Evolutionary conservation across 1,140 invertebrate genomes (phyloP).

Genomic region (Steinernema feltiae): DNA sequence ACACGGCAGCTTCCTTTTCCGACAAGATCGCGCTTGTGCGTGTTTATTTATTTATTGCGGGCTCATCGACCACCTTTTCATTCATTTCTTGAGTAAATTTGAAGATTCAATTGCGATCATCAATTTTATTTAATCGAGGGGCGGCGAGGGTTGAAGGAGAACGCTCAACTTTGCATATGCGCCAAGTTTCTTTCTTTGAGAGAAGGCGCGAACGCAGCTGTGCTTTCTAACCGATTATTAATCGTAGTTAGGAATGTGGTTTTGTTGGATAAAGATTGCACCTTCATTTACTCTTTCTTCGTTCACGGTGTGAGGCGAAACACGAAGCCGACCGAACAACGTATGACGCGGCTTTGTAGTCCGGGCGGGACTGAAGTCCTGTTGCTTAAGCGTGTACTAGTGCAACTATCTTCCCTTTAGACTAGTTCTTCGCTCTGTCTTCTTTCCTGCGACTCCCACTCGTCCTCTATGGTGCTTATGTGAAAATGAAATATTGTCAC

Average conservation of each 20-base stretch:
- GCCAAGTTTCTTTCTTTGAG: background rate
- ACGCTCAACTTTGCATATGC: background rate
- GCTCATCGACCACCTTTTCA: background rate
- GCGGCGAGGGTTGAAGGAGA: background rate
- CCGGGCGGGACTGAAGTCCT: too few species aligned
- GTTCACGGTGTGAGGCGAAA: too few species aligned
- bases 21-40: background rate
- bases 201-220: background rate
- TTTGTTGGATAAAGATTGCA: background rate
- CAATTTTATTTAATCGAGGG: background rate
- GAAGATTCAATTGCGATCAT: background rate
- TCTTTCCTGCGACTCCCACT: background rate
- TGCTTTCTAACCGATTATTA: background rate
- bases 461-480: constrained; percentile 9
- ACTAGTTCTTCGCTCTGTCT: background rate
- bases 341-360: too few species aligned
- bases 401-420: background rate
- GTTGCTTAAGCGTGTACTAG: too few species aligned
- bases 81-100: background rate
- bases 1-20: background rate
- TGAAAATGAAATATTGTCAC: constrained; percentile 11
- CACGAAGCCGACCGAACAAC: too few species aligned
- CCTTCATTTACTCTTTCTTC: too few species aligned
- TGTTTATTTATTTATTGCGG: background rate
- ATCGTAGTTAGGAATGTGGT: background rate